phyloP scores from a whole-genome alignment of 2,888 invertebrate species.

The Morpho achilles region DNA sequence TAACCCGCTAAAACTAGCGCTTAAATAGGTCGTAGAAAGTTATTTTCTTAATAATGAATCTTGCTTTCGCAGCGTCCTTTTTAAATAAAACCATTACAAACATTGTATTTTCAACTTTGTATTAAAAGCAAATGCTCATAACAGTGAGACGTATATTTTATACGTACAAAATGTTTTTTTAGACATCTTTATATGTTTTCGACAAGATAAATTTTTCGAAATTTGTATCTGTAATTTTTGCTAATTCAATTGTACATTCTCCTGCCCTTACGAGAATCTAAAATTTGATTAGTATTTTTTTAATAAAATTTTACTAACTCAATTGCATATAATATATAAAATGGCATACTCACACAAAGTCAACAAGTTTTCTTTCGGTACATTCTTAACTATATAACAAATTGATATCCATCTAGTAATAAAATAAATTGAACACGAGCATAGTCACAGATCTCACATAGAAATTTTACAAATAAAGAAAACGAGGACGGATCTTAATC shows the following conservation, averaged over 20 bases:
- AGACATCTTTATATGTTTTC: no score
- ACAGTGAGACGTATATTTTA: background rate
- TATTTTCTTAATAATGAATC: conserved; percentile 10
- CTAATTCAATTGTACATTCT: no score
- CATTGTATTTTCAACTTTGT: no score
- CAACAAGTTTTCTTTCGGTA: conserved; percentile 1
- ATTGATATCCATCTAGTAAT: conserved; percentile 1
- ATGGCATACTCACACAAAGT: background rate
- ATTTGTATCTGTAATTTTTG: no score
- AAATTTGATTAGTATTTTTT: no score
- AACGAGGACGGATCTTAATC: no score
- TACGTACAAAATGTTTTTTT: background rate
- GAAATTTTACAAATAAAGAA: background rate
- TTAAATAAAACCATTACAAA: no score
- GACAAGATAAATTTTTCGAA: no score
- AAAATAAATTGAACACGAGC: conserved; percentile 1
- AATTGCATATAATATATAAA: background rate
- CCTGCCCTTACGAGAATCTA: no score
- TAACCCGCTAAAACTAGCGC: conserved; percentile 4
- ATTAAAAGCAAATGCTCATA: background rate
- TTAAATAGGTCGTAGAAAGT: conserved; percentile 14
- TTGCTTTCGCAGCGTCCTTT: no score
- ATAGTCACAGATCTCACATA: conserved; percentile 2
- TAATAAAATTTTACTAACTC: background rate
- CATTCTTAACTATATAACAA: conserved; percentile 3